A percentile compares a stretch with the other conserved stretches of the same genome.
Conservation (phyloP, 37 sponge, comb jelly and placozoan species). For the Dysidea cf. avara region DNA sequence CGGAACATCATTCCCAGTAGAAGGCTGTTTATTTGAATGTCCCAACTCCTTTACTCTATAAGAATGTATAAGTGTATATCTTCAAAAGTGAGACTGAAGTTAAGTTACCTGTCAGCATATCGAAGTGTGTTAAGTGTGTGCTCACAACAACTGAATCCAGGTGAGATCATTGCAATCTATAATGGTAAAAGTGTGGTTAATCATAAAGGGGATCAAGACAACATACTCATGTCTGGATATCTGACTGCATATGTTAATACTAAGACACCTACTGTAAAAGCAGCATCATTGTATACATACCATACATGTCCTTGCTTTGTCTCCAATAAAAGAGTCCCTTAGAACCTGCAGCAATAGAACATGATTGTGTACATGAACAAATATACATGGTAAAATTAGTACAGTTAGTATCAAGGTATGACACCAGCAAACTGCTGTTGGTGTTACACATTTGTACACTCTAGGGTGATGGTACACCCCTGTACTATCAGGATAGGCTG, state of each 20-base stretch:
- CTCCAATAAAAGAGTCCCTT: slow-evolving; percentile 95
- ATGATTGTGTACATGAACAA: no score
- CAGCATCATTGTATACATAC: slow-evolving; percentile 37
- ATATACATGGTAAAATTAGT: no score
- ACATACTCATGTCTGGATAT: no score
- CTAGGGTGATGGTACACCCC: no score
- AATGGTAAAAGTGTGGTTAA: neutral
- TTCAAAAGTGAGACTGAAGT: neutral
- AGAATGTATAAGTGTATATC: neutral
- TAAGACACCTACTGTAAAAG: neutral
- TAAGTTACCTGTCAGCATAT: slow-evolving; percentile 93
- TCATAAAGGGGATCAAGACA: no score
- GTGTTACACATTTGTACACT: no score
- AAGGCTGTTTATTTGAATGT: neutral
- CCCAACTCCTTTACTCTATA: slow-evolving; percentile 39
- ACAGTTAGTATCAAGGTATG: no score
- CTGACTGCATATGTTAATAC: neutral
- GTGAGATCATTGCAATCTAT: slow-evolving; percentile 95
- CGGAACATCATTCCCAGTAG: neutral
- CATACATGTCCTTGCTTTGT: slow-evolving; percentile 97
- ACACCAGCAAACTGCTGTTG: no score
- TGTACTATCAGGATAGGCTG: no score
- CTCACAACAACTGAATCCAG: slow-evolving; percentile 91
- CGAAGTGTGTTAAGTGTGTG: slow-evolving; percentile 95
- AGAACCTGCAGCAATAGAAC: slow-evolving; percentile 65